Base-by-base conservation (phyloP, 2,888 invertebrate species). In the Merodon equestris region DNA sequence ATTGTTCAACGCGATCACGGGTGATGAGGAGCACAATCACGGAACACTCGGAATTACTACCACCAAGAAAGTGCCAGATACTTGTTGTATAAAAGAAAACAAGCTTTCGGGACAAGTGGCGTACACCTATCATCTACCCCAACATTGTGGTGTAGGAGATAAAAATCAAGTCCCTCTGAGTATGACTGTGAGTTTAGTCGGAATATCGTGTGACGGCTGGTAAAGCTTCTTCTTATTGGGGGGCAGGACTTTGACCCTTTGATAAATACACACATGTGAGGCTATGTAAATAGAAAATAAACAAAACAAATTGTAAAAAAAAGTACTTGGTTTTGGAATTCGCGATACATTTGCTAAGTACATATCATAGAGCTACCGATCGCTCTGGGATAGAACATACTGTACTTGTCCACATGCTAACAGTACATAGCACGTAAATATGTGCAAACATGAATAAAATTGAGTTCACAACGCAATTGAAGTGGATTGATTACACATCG, bases 211-310 rank as follows among this genome's bases (percentile, higher is more conserved):
- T 40, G 63, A 18, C 48, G 40, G 44, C 13, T 17, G 34, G 42
- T 9, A 38, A 70, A 64, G 64, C 45, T 50, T 45, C 27, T 57
- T 18, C 14, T 36, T 50, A 53, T 34, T 3, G 18, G 15, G 58
- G 57, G 61, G 58, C 27, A 50, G 73, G 73, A 77, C 77, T 77
- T 77, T 77, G 77, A 77, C 67, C 77, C 63, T 57, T 14, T 57
- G 57, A 66, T 72, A 27, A 27, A 27, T 27, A 27, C 27, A 27
- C 27, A 2, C 40, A 10, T 40, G 40, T 2, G 18, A 12, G 13
- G n/a, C n/a, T n/a, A n/a, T n/a, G 9, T 27, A 63, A 68, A 63
- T 10, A 51, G 34, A 27, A 66, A 47, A 63, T 54, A 13, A 27
- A 42, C n/a, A n/a, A n/a, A n/a, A n/a, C n/a, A n/a, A n/a, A n/a